These are phyloP conservation scores for Heliopora coerulea DNA, from an alignment of 92 coral and sea anemone genomes.

Conservation along the genomic window DNA sequence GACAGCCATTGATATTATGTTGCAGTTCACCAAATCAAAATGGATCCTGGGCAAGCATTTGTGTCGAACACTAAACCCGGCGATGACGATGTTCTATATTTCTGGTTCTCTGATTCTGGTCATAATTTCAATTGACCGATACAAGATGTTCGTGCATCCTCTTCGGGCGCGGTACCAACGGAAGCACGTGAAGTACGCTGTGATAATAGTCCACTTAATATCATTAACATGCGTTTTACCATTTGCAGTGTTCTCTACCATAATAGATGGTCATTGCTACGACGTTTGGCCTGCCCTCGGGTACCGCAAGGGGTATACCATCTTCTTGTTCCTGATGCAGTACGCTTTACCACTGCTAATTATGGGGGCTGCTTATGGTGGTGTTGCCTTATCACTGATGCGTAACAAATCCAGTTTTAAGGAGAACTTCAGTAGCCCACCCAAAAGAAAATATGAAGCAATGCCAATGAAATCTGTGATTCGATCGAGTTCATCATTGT, in stretches of 20 bases:
- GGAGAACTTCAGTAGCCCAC: not conserved
- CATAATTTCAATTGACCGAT: constrained; percentile 35
- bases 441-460: not conserved
- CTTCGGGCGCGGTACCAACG: constrained; percentile 35
- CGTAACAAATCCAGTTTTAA: constrained; percentile 28
- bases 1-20: constrained; percentile 31
- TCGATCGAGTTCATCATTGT: too few species aligned
- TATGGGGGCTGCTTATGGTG: constrained; percentile 27
- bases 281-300: constrained; percentile 33
- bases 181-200: constrained; percentile 38
- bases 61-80: constrained; percentile 23
- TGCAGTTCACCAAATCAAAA: constrained; percentile 32
- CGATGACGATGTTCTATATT: constrained; percentile 36
- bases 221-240: constrained; percentile 25
- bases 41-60: constrained; percentile 24
- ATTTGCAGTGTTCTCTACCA: constrained; percentile 32
- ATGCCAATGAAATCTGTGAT: not conserved
- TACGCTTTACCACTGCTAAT: constrained; percentile 22
- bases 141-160: constrained; percentile 40
- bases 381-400: constrained; percentile 30
- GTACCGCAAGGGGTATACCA: constrained; percentile 37
- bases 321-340: constrained; percentile 28
- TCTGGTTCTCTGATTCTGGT: constrained; percentile 32
- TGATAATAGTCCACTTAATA: constrained; percentile 13
- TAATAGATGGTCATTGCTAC: constrained; percentile 32